A percentile compares a stretch with the other conserved stretches of the same genome.
These are phyloP conservation scores for Drosophila carrolli DNA, from an alignment of 1,140 invertebrate genomes.

Conservation along the genomic window DNA sequence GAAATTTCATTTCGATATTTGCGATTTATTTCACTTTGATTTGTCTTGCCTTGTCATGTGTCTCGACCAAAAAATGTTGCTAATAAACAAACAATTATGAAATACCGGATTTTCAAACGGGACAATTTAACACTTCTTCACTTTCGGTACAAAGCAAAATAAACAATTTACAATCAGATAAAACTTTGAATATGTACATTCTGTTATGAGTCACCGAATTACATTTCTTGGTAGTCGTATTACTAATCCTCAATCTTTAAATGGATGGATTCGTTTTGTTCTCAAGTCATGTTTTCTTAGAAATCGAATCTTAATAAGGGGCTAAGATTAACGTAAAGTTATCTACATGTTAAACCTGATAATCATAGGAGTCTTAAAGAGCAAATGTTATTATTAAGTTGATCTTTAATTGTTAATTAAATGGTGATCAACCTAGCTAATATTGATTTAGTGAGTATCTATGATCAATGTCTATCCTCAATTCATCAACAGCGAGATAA, in stretches of 20 bases:
- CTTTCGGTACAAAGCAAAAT: constrained; percentile 8
- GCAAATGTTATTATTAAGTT: too few relatives aligned
- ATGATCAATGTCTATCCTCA: too few relatives aligned
- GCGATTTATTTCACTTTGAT: constrained; percentile 47
- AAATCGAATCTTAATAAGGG: background rate
- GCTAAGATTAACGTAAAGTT: too few relatives aligned
- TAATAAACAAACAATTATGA: constrained; percentile 55
- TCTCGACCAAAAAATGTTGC: constrained; percentile 50
- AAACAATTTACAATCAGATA: constrained; percentile 27
- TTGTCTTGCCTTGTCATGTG: constrained; percentile 57
- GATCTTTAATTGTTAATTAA: too few relatives aligned
- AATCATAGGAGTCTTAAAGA: too few relatives aligned
- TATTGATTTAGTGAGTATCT: too few relatives aligned
- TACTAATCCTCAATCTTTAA: background rate
- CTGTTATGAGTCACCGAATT: constrained; percentile 16
- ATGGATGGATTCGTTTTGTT: background rate
- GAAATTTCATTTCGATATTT: constrained; percentile 44
- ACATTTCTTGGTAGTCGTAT: constrained; percentile 10
- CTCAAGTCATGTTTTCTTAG: background rate
- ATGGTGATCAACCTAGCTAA: too few relatives aligned
- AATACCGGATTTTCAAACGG: constrained; percentile 18
- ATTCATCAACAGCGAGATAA: too few relatives aligned
- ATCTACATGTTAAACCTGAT: too few relatives aligned
- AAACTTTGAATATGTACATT: constrained; percentile 5
- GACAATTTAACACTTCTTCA: constrained; percentile 30